Evolutionary conservation across 1,140 invertebrate species (phyloP), one percentile per base, ranked within the genome.

Genomic region (Dendroctonus valens): DNA sequence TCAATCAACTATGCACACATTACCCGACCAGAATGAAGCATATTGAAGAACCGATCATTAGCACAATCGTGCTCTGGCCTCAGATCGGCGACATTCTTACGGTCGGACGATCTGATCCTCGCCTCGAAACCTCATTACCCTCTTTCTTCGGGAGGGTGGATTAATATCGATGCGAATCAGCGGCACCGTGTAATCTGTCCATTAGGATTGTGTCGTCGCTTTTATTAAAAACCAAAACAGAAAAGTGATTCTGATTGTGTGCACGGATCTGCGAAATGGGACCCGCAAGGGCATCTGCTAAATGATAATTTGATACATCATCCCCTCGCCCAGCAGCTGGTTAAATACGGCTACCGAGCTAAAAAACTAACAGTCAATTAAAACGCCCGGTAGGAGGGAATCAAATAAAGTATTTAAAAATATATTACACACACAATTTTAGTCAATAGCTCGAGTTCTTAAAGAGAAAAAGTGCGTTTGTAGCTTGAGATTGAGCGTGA

Each of bases 191-290:
- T 60, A 69, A 69, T 68, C 67, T 44, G 57, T 52, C 55, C 12
- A 58, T 58, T 65, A 52, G 51, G 48, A 68, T 64, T 51, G 54
- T 63, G 60, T 58, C 48, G 41, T 41, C 46, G 55, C 41, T 50
- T 61, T 69, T 69, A 66, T 69, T 60, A 53, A 61, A 65, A 69
- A 62, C 62, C 58, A 69, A 69, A 69, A 69, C 68, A 59, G 65
- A 60, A 44, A 66, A 52, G 38, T 54, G 39, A 58, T 58, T 57
- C 48, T 9, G 41, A 49, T 59, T 38, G 40, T 40, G 64, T 42
- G 26, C 26, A 42, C 4, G 11, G 40, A 40, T 51, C 14, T 63
- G 42, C 53, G 61, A 58, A 64, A 65, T 59, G 52, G 38, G 41
- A 41, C 14, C 40, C 41, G 63, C 52, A 49, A 41, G 57, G 39